Conservation (phyloP, 2,113 vertebrate species). For the Lasiurus borealis region DNA sequence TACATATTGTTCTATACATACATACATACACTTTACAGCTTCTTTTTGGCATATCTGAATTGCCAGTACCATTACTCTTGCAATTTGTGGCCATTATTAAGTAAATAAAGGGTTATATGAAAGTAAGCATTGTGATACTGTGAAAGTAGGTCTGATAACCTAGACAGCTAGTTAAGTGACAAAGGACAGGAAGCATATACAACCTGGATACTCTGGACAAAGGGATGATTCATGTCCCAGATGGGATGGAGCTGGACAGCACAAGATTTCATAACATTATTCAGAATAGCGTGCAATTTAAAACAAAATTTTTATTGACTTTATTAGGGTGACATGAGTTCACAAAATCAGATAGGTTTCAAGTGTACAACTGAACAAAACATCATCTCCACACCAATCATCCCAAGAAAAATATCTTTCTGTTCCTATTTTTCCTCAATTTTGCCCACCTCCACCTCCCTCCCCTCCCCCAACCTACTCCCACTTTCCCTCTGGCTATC, state of each 20-base stretch:
- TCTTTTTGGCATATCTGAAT: not conserved
- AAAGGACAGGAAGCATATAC: not conserved
- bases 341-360: not conserved
- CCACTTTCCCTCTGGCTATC: not conserved
- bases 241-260: not conserved
- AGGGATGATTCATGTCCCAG: not conserved
- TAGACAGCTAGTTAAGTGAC: not conserved
- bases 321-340: not conserved
- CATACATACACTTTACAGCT: not conserved
- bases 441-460: not conserved
- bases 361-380: not conserved
- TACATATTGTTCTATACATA: not conserved
- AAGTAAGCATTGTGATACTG: no score
- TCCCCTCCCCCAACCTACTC: not conserved
- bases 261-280: not conserved
- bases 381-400: not conserved
- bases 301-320: not conserved
- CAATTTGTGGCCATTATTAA: not conserved
- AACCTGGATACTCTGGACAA: not conserved
- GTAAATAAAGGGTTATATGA: not conserved
- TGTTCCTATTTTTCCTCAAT: not conserved
- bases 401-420: not conserved
- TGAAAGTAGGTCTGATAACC: not conserved
- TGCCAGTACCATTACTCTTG: not conserved
- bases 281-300: not conserved